Conservation (phyloP, 2,113 vertebrate species). For the Poeciliopsis occidentalis region DNA sequence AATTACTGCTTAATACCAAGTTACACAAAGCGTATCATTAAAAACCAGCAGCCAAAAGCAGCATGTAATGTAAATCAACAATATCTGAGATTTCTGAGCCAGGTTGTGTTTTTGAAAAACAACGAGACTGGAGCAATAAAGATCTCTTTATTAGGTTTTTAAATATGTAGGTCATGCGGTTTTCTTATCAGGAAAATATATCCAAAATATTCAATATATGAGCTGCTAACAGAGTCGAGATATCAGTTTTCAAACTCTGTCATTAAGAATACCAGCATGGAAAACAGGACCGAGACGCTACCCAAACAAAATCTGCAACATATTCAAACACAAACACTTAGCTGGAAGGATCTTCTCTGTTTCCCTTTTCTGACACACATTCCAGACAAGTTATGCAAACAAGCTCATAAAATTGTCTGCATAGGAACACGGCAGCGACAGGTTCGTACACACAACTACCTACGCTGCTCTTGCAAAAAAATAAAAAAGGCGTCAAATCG, state of each 20-base stretch:
- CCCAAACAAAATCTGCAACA: neutral
- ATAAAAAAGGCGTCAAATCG: neutral
- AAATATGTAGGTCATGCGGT: neutral
- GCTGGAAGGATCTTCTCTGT: slow-evolving; percentile 11
- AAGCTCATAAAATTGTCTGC: slow-evolving; percentile 57
- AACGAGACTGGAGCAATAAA: neutral
- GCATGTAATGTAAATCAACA: neutral
- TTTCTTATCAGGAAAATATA: neutral
- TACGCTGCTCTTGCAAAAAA: slow-evolving; percentile 11
- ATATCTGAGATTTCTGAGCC: neutral
- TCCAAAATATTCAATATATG: neutral
- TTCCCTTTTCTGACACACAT: slow-evolving; percentile 49
- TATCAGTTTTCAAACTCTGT: neutral
- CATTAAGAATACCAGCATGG: neutral
- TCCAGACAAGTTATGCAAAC: slow-evolving; percentile 52
- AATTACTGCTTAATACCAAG: neutral
- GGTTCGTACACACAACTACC: slow-evolving; percentile 37
- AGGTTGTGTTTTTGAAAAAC: neutral
- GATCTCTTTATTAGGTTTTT: neutral
- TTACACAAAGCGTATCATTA: neutral
- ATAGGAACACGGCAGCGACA: slow-evolving; percentile 37
- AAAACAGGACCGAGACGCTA: neutral
- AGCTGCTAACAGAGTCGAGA: neutral
- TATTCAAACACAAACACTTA: slow-evolving; percentile 10
- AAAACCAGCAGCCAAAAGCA: neutral